Percentiles rank a stretch among this genome's conserved stretches.
Evolutionary conservation across 2,888 invertebrate genomes (phyloP).

Genomic region (Agrotis clavis): DNA sequence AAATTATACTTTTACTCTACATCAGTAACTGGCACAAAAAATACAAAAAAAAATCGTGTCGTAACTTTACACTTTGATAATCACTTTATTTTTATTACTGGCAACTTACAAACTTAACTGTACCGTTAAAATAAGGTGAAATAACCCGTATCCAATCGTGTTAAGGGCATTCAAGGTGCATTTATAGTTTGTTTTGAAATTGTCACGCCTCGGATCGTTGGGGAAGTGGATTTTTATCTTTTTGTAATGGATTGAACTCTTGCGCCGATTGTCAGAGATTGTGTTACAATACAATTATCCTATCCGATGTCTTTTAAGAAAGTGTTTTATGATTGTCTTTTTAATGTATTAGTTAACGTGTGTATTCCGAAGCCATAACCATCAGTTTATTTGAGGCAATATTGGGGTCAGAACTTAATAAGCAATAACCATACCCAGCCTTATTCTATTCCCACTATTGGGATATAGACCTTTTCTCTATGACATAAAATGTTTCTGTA

Average conservation of each 20-base stretch:
- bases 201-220: conserved; percentile 53
- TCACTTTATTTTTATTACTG: conserved; percentile 59
- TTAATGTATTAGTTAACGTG: conserved; percentile 7
- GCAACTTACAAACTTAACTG: conserved; percentile 29
- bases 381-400: too few species aligned
- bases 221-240: conserved; percentile 69
- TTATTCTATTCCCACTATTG: too few species aligned
- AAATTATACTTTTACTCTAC: conserved; percentile 33
- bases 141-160: neutral
- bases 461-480: too few species aligned
- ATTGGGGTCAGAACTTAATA: too few species aligned
- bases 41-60: conserved; percentile 31
- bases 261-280: conserved; percentile 69
- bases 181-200: conserved; percentile 16
- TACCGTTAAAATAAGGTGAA: neutral
- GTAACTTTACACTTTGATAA: conserved; percentile 63
- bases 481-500: too few species aligned
- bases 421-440: too few species aligned
- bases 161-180: neutral
- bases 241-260: conserved; percentile 64
- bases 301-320: conserved; percentile 47
- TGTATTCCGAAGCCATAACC: too few species aligned
- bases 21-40: conserved; percentile 48
- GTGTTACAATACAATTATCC: conserved; percentile 67
- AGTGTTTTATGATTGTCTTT: conserved; percentile 38